phyloP scores from a whole-genome alignment of 2,888 invertebrate genomes.

The Drosophila algonquin region DNA sequence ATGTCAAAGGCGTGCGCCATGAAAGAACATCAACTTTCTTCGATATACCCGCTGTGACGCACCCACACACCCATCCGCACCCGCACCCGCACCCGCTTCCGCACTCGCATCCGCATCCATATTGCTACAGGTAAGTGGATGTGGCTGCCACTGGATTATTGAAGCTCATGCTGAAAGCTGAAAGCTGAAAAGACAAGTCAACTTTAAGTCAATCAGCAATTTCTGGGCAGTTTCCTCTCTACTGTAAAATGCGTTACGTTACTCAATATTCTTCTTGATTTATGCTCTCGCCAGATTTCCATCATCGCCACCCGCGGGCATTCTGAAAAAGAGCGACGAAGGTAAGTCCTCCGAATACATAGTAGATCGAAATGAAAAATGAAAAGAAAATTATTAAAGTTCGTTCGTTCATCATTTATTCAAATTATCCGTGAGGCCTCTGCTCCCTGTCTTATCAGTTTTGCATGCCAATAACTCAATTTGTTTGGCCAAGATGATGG shows the following conservation, averaged over 20 bases:
- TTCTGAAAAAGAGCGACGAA: conserved; percentile 83
- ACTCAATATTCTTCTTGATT: conserved; percentile 55
- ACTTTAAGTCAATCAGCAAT: conserved; percentile 71
- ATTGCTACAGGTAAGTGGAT: conserved; percentile 83
- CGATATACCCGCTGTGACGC: conserved; percentile 84
- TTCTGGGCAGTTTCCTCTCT: background rate
- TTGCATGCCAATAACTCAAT: conserved; percentile 77
- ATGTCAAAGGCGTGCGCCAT: conserved; percentile 84
- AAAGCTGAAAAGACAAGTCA: conserved; percentile 59
- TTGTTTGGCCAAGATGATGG: conserved; percentile 48
- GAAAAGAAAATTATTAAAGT: conserved; percentile 58
- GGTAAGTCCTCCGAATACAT: conserved; percentile 73
- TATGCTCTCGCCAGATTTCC: conserved; percentile 77
- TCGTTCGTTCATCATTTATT: conserved; percentile 73
- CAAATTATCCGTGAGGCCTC: conserved; percentile 64
- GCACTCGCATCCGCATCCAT: conserved; percentile 65
- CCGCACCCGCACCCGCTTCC: conserved; percentile 74
- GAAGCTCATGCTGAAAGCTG: conserved; percentile 40
- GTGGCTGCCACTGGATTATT: conserved; percentile 3
- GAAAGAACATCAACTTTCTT: conserved; percentile 84
- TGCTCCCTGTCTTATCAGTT: conserved; percentile 31
- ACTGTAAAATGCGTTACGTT: conserved; percentile 2
- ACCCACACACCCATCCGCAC: conserved; percentile 77
- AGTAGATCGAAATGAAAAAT: conserved; percentile 42
- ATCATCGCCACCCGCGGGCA: conserved; percentile 82